Base-by-base conservation (phyloP, 2,797 vertebrate genomes). In the Hylomyscus alleni region DNA sequence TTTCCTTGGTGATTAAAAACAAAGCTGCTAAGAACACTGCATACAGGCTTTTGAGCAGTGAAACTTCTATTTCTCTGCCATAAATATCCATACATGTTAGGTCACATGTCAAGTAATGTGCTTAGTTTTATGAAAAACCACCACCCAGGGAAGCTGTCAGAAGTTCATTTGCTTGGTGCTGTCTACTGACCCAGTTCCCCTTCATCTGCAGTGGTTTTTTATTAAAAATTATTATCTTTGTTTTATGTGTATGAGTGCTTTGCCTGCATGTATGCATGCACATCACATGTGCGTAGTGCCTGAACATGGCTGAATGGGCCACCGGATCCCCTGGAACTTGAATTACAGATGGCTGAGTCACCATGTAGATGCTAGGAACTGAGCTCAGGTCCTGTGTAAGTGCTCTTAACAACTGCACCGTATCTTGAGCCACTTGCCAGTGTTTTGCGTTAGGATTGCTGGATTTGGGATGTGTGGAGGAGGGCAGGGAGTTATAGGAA, bases 381-480 rank as follows among this genome's bases (percentile, higher is more conserved):
- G 81, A 44, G 26, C 37, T 83, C 58, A 84, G 82, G 82, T 20
- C 58, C 40, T 6, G 37, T 84, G 40, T 65, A 31, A 44, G 40
- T 31, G 24, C 12, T 29, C 26, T 15, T 50, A 76, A 47, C 2
- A 47, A 15, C 12, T 31, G 37, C 5, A 5, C 58, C 8, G 0
- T 31, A 17, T 62, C 81, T 11, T 13, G 56, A 19, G 56, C 56
- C 4, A 20, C 47, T 78, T 20, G 4, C 14, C 9, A 17, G 89
- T 6, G 6, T 37, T 72, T 40, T 31, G 86, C 26, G 47, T 67
- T 60, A 29, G 52, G 12, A 6, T 34, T 76, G 34, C 17, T 96
- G 97, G 89, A 44, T 94, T 90, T 83, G 72, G 75, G 93, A 58
- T 97, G 69, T 52, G 81, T 34, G 69, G 82, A 0, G 67, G 34